Evolutionary conservation across 2,113 vertebrate genomes (phyloP).

Genomic region (Nesoenas mayeri): DNA sequence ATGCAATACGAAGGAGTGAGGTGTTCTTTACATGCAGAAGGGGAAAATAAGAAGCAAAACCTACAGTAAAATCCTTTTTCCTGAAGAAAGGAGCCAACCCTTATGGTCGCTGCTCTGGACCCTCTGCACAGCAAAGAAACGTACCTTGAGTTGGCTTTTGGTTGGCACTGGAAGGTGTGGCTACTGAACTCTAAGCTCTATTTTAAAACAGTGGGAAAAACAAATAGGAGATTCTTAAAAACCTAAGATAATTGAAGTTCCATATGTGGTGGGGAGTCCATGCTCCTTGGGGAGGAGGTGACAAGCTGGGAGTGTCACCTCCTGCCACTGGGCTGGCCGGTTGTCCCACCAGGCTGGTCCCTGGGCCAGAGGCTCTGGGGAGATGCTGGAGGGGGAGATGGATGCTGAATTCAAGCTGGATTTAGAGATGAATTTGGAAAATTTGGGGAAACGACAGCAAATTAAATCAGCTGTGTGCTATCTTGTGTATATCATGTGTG

Average conservation of each 20-base stretch:
- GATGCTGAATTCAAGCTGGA: background rate
- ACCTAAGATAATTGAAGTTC: background rate
- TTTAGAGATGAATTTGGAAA: background rate
- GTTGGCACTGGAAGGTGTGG: background rate
- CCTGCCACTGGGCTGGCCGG: background rate
- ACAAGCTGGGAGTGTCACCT: background rate
- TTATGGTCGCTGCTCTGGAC: background rate
- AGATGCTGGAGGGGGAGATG: background rate
- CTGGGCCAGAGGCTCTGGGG: background rate
- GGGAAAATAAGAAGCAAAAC: background rate
- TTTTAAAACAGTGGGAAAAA: background rate
- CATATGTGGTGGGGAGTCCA: rapidly evolving
- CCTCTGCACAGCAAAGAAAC: background rate
- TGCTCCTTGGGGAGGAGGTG: background rate
- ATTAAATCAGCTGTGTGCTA: background rate
- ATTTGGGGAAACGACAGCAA: background rate
- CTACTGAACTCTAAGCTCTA: background rate
- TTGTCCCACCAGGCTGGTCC: rapidly evolving
- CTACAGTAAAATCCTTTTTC: background rate
- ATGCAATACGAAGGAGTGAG: background rate
- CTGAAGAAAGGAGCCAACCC: background rate
- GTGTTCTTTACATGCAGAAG: background rate
- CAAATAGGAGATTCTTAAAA: background rate
- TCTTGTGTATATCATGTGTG: rapidly evolving
- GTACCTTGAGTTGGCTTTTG: background rate